phyloP scores from a whole-genome alignment of 2,797 vertebrate genomes.

The Eulemur albifrons region DNA sequence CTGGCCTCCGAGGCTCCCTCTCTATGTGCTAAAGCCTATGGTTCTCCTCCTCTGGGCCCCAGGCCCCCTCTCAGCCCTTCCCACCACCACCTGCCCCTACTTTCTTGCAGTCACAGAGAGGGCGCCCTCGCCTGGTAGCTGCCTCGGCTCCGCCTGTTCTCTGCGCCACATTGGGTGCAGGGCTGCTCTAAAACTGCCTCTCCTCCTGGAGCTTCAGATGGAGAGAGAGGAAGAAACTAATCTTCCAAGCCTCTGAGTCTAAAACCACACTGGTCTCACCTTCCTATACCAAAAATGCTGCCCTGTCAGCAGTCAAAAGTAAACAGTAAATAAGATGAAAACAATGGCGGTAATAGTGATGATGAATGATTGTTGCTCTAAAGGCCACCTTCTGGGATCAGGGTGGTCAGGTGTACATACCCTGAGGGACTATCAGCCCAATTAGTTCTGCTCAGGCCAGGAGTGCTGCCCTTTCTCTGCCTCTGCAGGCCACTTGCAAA shows the following conservation, averaged over 20 bases:
- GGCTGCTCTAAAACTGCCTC: not conserved
- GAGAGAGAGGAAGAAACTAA: not conserved
- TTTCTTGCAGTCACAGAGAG: not conserved
- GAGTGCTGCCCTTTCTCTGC: not conserved
- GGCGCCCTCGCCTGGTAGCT: rapidly evolving
- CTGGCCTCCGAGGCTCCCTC: not conserved
- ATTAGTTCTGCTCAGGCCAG: not conserved
- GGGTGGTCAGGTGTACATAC: not conserved
- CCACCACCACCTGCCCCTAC: not conserved
- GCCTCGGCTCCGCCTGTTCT: not conserved
- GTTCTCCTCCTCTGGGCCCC: not conserved
- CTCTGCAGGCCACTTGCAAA: rapidly evolving
- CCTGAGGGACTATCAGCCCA: rapidly evolving
- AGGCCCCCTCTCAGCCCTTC: not conserved
- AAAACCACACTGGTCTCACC: not conserved
- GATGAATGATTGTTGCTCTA: not conserved
- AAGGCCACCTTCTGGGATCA: not conserved
- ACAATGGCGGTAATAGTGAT: not conserved
- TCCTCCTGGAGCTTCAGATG: not conserved
- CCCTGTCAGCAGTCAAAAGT: not conserved
- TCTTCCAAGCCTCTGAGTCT: not conserved
- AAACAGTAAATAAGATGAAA: not conserved
- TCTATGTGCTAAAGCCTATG: not conserved
- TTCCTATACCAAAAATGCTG: not conserved
- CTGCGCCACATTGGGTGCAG: rapidly evolving